Base-by-base conservation (phyloP, 2,797 vertebrate species). In the Sebastes cheni region DNA sequence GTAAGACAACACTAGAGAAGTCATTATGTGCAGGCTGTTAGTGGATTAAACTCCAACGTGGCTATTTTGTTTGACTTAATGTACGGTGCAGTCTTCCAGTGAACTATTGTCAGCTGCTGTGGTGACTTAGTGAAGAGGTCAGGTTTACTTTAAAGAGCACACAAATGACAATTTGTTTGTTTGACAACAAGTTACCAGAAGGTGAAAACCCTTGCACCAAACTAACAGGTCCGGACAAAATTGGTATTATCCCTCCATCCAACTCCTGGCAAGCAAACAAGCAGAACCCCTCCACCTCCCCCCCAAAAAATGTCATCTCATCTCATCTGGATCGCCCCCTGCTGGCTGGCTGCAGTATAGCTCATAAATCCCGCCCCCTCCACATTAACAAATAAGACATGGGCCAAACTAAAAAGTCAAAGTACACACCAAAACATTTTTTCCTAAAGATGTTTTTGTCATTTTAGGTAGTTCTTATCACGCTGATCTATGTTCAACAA, bases 1-100 rank as follows among this genome's bases (percentile, higher is more conserved):
- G 39, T 75, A 79, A 80, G 59, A 80, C 55, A 59, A 75, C 54
- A 67, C 73, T 67, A 58, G 65, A 75, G 59, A 58, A 69, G 66
- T 72, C 59, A 61, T 64, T 73, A 55, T 58, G 55, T 52, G 36
- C 60, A 82, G 55, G 54, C 64, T 72, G 67, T 80, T 66, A 30
- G 66, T 68, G 56, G 71, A 82, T 80, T 75, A 58, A 55, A 64
- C 23, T 36, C 69, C 4, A 4, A n/a, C 55, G 39, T 76, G 46
- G 25, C 61, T 10, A 16, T 70, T 64, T 55, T 25, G 22, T 42
- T 55, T 65, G 32, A 58, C 27, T 65, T 42, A 58, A 67, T 66
- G 16, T 29, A 74, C 10, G 61, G 61, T 64, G 12, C 36, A 74
- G 34, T 56, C 25, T n/a, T 36, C 27, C 18, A 55, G 12, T 67